Base-by-base conservation (phyloP, 2,797 vertebrate genomes). In the Helarctos malayanus region DNA sequence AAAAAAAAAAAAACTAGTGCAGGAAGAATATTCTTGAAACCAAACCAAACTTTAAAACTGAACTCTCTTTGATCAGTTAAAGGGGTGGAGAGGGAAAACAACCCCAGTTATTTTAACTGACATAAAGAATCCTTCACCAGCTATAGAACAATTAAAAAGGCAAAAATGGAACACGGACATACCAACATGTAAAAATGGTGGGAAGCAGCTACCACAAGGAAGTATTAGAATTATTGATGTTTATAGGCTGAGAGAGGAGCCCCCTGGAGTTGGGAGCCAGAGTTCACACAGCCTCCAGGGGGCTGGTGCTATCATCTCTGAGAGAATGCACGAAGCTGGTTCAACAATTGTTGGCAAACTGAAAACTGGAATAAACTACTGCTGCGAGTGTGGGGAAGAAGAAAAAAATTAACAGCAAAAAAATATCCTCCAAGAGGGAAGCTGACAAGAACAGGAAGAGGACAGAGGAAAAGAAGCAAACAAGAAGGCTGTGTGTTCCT, bases 1-100 rank as follows among this genome's bases (percentile, higher is more conserved):
- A 73, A 71, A 41, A 61, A 49, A 65, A 81, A 49, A 65, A 81
- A 27, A 0, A 68, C 35, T 27, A 52, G 11, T 35, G 10, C 65
- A 81, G 73, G 69, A 57, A 93, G 81, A 88, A 38, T 56, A 54
- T 57, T 83, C 19, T 90, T 93, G 14, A 81, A 54, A 73, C 8
- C 19, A 90, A 81, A n/a, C 1, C 8, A 75, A n/a, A 80, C 56
- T 61, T 89, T 18, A 59, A 59, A 59, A 18, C 11, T 29, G 29
- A 68, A 76, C 10, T n/a, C 6, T 63, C 41, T 63, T 29, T 5
- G 57, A 32, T 32, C 23, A 94, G 73, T 75, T 89, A 54, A 76
- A 85, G 3, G 1, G 54, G 3, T 19, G 59, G 59, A 19, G 73
- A 69, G 14, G 4, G 73, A 85, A 92, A 93, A 27, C 8, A 61